Evolutionary conservation across 1,140 invertebrate genomes (phyloP).

Genomic region (Anastrepha ludens): DNA sequence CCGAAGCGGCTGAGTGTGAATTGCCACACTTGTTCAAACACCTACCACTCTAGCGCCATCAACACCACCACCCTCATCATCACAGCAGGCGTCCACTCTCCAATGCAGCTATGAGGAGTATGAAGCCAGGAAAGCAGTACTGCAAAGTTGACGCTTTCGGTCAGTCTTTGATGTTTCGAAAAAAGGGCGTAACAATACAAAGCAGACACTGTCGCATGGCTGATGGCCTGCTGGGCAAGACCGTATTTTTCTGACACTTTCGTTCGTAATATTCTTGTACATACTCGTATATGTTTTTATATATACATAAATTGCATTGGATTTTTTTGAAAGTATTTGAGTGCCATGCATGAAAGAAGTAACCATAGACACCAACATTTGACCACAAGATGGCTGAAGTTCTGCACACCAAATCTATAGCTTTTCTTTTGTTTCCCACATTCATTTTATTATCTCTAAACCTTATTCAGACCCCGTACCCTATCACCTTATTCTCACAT

Average conservation of each 20-base stretch:
- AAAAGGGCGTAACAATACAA: not conserved
- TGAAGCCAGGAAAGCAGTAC: not conserved
- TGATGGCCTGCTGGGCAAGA: conserved; percentile 36
- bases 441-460: no score
- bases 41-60: not conserved
- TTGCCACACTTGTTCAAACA: conserved; percentile 43
- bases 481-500: no score
- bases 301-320: not conserved
- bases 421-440: no score
- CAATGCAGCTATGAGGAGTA: no score
- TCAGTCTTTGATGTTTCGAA: conserved; percentile 27
- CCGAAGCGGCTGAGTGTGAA: conserved; percentile 7
- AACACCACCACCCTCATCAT: not conserved
- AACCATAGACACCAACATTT: no score
- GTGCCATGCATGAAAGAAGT: no score
- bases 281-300: not conserved
- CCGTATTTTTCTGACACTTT: conserved; percentile 54
- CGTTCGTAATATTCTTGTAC: not conserved
- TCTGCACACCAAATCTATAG: no score
- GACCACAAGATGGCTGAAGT: no score
- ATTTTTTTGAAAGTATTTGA: no score
- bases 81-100: not conserved
- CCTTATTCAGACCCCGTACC: no score
- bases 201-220: not conserved
- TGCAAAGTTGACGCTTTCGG: not conserved